Conservation (phyloP, 2,797 vertebrate genomes). For the Siniperca undulata region DNA sequence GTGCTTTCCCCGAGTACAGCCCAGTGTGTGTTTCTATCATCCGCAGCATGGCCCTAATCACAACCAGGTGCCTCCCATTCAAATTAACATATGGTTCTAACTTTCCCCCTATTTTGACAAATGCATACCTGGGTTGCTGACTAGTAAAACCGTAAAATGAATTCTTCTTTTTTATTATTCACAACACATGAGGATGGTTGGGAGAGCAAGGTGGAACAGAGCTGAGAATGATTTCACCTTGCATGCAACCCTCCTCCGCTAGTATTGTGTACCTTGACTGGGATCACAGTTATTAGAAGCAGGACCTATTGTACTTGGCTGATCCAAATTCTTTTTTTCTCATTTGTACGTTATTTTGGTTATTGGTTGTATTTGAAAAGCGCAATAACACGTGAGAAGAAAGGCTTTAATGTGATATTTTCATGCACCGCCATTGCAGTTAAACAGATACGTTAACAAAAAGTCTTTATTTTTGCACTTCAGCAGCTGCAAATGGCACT, state of each 20-base stretch:
- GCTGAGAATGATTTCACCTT: slow-evolving; percentile 81
- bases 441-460: slow-evolving; percentile 40
- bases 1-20: slow-evolving; percentile 52
- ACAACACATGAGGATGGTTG: slow-evolving; percentile 74
- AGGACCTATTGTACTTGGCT: slow-evolving; percentile 56
- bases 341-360: slow-evolving; percentile 39
- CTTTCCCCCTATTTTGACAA: slow-evolving; percentile 82
- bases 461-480: slow-evolving; percentile 19
- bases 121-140: slow-evolving; percentile 87
- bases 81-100: slow-evolving; percentile 90
- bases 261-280: slow-evolving; percentile 46
- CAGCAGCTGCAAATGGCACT: slow-evolving; percentile 12
- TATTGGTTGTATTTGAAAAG: slow-evolving; percentile 49
- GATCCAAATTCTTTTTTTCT: background rate
- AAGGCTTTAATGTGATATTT: slow-evolving; percentile 57
- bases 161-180: slow-evolving; percentile 78
- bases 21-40: slow-evolving; percentile 75
- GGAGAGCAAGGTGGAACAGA: slow-evolving; percentile 65
- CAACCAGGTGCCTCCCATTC: slow-evolving; percentile 84
- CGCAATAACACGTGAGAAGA: slow-evolving; percentile 37
- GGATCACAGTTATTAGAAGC: slow-evolving; percentile 60
- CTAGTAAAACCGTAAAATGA: slow-evolving; percentile 83
- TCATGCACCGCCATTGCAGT: slow-evolving; percentile 54
- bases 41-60: slow-evolving; percentile 82
- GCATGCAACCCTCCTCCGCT: slow-evolving; percentile 71